Base-by-base conservation (phyloP, 2,113 vertebrate species). In the Sphyrna mokarran region DNA sequence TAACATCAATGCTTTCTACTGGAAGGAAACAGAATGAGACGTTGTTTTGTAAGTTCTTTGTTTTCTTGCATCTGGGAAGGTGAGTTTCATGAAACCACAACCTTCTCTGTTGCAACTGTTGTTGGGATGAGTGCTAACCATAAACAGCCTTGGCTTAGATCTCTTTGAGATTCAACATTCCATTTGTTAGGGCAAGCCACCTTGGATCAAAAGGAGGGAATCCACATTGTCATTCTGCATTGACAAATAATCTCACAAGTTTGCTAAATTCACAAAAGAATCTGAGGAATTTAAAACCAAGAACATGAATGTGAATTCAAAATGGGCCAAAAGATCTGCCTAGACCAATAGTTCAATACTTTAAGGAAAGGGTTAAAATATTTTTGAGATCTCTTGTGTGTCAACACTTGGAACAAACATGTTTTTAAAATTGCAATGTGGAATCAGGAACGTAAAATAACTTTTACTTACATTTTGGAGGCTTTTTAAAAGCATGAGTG, bases 21-120 rank as follows among this genome's bases (percentile, higher is more conserved):
- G 43, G 40, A 58, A 61, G 26, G 58, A 61, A 87, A 9, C 22
- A 54, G 43, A 54, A 54, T 48, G 43, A 0, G 40, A 23, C 40
- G n/a, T 13, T 2, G 13, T 22, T 54, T 54, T 26, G 23, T 11
- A 48, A 54, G 2, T 48, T 20, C 48, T 76, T 78, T 76, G 76
- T n/a, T 95, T 76, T 14, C 23, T 48, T 72, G 66, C 94, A 22
- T 78, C 68, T 48, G 61, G 70, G 29, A 18, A 48, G 95, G 58
- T 93, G 93, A 58, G 66, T 95, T 68, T 96, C 89, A 70, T 94
- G 96, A 96, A 96, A 95, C 93, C 96, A 96, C 96, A 66, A 63
- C 95, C 96, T 96, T 96, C 97, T 96, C 96, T 96, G 96, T 76
- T 72, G 96, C 96, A 95, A 68, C 18, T 90, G 96, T 96, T 96